Conservation (phyloP, 1,140 invertebrate species). For the Gryon sp. region DNA sequence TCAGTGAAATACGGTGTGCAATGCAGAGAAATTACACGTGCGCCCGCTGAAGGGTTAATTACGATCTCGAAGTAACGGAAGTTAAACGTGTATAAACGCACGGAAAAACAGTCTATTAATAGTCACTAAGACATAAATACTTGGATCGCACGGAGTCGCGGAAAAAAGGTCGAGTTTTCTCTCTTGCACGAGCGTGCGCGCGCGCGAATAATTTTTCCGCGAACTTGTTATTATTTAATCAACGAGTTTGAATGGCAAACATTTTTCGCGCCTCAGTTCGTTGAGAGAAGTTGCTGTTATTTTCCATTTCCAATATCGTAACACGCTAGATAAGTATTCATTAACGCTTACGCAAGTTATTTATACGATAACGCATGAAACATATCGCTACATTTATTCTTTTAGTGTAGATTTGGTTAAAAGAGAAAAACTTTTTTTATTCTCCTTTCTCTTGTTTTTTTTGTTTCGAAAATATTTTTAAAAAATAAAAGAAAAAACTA, state of each 20-base stretch:
- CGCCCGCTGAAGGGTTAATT: conserved; percentile 19
- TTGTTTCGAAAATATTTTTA: too few relatives aligned
- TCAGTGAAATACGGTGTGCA: too few relatives aligned
- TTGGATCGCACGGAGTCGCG: background rate
- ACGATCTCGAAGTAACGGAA: conserved; percentile 24
- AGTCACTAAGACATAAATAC: conserved; percentile 1
- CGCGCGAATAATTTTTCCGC: conserved; percentile 8
- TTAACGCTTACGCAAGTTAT: conserved; percentile 76
- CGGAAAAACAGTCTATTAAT: conserved; percentile 3
- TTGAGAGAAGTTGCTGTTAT: conserved; percentile 20
- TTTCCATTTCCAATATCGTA: conserved; percentile 34
- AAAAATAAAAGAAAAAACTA: too few relatives aligned
- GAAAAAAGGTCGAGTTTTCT: conserved; percentile 12
- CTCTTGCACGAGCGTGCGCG: too few relatives aligned
- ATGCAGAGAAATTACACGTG: too few relatives aligned
- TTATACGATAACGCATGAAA: conserved; percentile 69
- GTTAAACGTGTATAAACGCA: background rate
- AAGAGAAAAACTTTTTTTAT: background rate
- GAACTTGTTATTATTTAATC: background rate
- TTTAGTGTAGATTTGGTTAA: background rate
- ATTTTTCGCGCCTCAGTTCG: background rate
- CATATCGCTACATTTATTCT: conserved; percentile 1
- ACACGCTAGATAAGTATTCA: conserved; percentile 70
- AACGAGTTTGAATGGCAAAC: conserved; percentile 8
- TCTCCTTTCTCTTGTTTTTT: too few relatives aligned